Base-by-base conservation (phyloP, 2,888 invertebrate genomes). In the Unio pictorum region DNA sequence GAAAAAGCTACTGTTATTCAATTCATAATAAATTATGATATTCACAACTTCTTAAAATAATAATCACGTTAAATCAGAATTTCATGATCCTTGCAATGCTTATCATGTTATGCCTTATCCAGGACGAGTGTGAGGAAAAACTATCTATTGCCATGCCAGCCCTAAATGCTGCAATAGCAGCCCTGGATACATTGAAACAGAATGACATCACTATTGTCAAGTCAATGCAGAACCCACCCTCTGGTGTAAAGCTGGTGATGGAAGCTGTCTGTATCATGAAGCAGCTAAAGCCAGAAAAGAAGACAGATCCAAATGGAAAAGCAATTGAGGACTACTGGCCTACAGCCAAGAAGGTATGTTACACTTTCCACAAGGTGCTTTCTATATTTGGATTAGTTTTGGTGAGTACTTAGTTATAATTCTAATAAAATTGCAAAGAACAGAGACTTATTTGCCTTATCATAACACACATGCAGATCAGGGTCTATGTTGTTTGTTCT, bases 231-330 rank as follows among this genome's bases (percentile, higher is more conserved):
- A 89, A 87, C 69, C 89, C 90, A 7, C 90, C 90, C 20, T 71
- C 80, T 7, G 89, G 89, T 26, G 89, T 90, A 18, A 87, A 84
- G 68, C 81, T 90, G 1, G 90, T 90, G 65, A 89, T 89, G 89
- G 90, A 89, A 72, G 84, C 89, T 57, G 87, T 90, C 67, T 90
- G 90, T 68, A 89, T 89, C 61, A 85, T 90, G 84, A 90, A 88
- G 83, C 86, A 85, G 6, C 84, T 88, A 34, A 88, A 87, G 70
- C 87, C 90, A 45, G 89, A 89, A 64, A 87, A 80, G 70, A 88
- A 87, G 69, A 71, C 81, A 3, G 90, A 89, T 68, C 70, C 80
- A 1, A 82, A 75, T 72, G 90, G 90, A 34, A 87, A 85, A 77
- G 71, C 69, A 6, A 61, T 81, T 57, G 90, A 90, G 62, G 88